These are phyloP conservation scores for Mus minutoides DNA, from an alignment of 2,797 vertebrate genomes.

Conservation along the genomic window DNA sequence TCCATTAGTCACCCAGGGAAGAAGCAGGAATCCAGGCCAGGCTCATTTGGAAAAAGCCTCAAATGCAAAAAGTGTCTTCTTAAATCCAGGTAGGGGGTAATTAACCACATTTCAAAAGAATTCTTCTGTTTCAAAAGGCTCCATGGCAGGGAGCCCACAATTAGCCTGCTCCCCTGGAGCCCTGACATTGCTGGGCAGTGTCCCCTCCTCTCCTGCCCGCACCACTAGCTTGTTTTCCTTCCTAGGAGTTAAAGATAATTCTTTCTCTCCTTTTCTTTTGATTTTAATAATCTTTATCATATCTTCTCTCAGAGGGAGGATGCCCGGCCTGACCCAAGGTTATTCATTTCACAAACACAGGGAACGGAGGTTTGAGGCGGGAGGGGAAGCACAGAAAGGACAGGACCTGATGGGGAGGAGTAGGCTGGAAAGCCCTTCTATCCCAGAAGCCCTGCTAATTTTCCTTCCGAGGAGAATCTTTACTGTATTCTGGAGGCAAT, in stretches of 20 bases:
- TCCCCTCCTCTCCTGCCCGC: neutral
- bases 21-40: neutral
- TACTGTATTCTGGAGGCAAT: neutral
- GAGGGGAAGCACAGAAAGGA: neutral
- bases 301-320: neutral
- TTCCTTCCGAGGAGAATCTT: neutral
- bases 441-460: too few species aligned
- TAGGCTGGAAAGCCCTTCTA: neutral
- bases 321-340: neutral
- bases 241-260: neutral
- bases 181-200: neutral
- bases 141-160: neutral
- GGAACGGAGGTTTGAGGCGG: neutral
- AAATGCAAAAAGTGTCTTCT: neutral
- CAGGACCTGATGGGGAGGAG: neutral
- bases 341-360: neutral
- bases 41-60: slow-evolving; percentile 13
- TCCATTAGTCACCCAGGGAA: neutral
- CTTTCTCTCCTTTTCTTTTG: neutral
- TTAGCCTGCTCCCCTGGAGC: slow-evolving; percentile 25
- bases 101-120: slow-evolving; percentile 72
- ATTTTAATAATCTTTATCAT: slow-evolving; percentile 12
- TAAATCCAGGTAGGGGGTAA: slow-evolving; percentile 66
- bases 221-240: neutral
- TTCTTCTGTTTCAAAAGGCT: slow-evolving; percentile 64